A percentile compares a stretch with the other conserved stretches of the same genome.
Evolutionary conservation across 2,888 invertebrate species (phyloP).

Genomic region (Cerceris ruficornis): DNA sequence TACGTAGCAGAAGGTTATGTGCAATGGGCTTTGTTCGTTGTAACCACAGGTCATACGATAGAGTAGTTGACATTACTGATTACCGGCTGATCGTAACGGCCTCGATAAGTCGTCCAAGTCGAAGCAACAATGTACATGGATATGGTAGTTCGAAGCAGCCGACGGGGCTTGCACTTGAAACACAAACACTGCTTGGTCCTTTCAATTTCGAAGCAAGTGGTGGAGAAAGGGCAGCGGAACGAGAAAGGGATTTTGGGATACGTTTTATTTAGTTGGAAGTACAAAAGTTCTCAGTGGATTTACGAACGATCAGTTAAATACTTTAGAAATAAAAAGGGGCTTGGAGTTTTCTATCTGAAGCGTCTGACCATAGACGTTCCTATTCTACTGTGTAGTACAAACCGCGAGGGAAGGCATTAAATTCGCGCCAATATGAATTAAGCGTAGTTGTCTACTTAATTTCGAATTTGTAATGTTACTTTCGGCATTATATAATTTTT

Average conservation of each 20-base stretch:
- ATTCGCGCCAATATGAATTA: too few species aligned
- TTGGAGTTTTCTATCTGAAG: neutral
- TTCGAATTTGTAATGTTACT: too few species aligned
- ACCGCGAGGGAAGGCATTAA: too few species aligned
- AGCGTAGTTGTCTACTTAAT: too few species aligned
- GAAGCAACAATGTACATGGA: neutral
- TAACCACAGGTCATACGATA: conserved; percentile 9
- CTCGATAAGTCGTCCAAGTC: neutral
- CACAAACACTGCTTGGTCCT: conserved; percentile 16
- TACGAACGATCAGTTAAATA: conserved; percentile 24
- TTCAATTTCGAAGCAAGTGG: conserved; percentile 1
- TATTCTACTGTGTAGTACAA: too few species aligned
- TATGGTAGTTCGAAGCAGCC: neutral
- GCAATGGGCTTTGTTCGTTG: neutral
- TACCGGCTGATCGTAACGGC: conserved; percentile 12
- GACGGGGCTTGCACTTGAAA: conserved; percentile 18
- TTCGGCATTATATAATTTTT: too few species aligned
- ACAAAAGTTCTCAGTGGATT: conserved; percentile 13
- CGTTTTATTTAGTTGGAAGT: conserved; percentile 24
- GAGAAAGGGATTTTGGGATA: conserved; percentile 12
- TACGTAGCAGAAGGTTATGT: neutral
- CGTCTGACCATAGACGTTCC: neutral
- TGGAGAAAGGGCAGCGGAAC: neutral
- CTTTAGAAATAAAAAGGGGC: conserved; percentile 11
- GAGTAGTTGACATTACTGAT: conserved; percentile 16